Evolutionary conservation across 2,888 invertebrate species (phyloP), one percentile per base, ranked within the genome.

Genomic region (Cheilosia urbana): DNA sequence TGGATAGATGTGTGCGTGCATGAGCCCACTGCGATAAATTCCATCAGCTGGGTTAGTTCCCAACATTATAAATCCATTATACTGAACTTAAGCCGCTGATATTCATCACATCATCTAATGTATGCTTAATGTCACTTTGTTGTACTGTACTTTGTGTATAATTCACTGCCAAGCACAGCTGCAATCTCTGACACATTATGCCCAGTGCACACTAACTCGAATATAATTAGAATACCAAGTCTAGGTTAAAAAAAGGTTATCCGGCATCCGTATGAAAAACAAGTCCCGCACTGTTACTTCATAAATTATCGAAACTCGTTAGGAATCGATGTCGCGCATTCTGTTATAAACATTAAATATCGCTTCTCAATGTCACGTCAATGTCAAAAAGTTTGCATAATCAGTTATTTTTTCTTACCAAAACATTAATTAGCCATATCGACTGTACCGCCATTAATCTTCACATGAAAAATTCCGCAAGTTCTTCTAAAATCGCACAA

Each of bases 261-360:
- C 37, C 37, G 34, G 15, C 37, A 65, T 49, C 37, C n/a, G 11
- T 40, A 40, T 5, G 34, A 45, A 17, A 60, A 60, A 42, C 21
- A 65, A 21, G 21, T 21, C 51, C 4, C 51, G 51, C 11, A 5
- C 21, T 47, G 55, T 62, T 60, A 53, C 72, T 30, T 62, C 51
- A 72, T 42, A 55, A 24, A 73, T 45, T 45, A 75, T 19, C 17
- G 19, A 49, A 75, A 47, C 49, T 57, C 37, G 65, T 75, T 75
- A 24, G 45, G 55, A 57, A 58, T 75, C 57, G 65, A 75, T 57
- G 75, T 75, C 63, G 63, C 63, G 34, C 55, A 34, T 45, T 63
- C 17, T 42, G 51, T 4, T 19, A 30, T 9, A 13, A 13, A 37
- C 37, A 37, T 37, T 37, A 37, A 21, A 11, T 34, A 30, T 11